phyloP scores from a whole-genome alignment of 2,888 invertebrate genomes.

The Lasioglossum marginatum region DNA sequence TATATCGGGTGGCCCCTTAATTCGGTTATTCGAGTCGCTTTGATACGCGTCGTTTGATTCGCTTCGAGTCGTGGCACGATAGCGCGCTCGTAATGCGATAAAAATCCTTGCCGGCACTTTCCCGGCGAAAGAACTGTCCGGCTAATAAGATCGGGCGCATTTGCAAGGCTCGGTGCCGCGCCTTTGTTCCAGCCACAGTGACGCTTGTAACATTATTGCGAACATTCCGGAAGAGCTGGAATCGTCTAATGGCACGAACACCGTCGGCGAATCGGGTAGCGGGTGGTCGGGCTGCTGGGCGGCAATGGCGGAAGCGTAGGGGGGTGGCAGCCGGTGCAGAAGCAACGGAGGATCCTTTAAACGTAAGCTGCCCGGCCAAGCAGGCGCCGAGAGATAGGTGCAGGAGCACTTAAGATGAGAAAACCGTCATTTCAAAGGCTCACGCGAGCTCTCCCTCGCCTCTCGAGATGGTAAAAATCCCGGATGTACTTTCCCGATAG shows the following conservation, averaged over 20 bases:
- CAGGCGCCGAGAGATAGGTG: constrained; percentile 55
- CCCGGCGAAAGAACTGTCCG: constrained; percentile 48
- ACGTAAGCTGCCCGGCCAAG: constrained; percentile 43
- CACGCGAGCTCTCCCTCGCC: constrained; percentile 50
- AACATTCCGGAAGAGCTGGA: constrained; percentile 57
- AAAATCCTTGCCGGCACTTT: constrained; percentile 60
- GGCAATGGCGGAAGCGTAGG: not conserved
- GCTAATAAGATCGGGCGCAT: constrained; percentile 71
- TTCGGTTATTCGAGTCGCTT: constrained; percentile 70
- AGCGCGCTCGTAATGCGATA: constrained; percentile 59
- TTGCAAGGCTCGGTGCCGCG: constrained; percentile 54
- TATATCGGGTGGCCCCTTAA: constrained; percentile 64
- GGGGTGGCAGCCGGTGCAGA: not conserved
- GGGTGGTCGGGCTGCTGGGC: not conserved
- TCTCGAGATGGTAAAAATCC: constrained; percentile 53
- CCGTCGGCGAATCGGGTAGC: not conserved
- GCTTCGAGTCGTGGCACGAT: constrained; percentile 25
- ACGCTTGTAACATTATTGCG: constrained; percentile 64
- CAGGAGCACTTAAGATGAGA: constrained; percentile 67
- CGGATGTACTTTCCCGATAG: constrained; percentile 49
- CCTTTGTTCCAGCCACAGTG: constrained; percentile 61
- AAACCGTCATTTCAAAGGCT: constrained; percentile 66
- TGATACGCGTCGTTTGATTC: constrained; percentile 60
- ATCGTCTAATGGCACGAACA: constrained; percentile 65
- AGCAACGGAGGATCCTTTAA: constrained; percentile 41